A percentile compares a stretch with the other conserved stretches of the same genome.
Evolutionary conservation across 2,113 vertebrate species (phyloP).

Genomic region (Seriola rivoliana): DNA sequence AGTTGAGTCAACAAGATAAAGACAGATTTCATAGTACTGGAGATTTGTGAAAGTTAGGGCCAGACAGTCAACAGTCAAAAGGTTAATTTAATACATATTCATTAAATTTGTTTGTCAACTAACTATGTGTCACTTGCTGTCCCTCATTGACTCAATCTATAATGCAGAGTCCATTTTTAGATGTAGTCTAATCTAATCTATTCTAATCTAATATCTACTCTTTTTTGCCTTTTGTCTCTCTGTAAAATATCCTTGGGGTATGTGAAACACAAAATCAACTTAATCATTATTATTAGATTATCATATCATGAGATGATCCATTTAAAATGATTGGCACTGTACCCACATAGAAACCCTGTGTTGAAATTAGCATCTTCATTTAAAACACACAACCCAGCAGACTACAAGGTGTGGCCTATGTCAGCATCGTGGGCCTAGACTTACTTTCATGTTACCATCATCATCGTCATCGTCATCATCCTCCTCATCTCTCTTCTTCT

Average conservation of each 20-base stretch:
- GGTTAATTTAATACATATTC: not conserved
- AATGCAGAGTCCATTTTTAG: not conserved
- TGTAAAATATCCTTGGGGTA: too few relatives aligned
- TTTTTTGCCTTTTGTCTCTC: too few relatives aligned
- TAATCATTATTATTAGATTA: not conserved
- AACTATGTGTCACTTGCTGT: too few relatives aligned
- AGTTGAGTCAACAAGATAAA: too few relatives aligned
- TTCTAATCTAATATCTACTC: not conserved
- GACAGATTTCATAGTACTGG: too few relatives aligned
- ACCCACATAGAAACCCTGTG: too few relatives aligned
- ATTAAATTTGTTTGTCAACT: not conserved
- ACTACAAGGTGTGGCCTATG: not conserved
- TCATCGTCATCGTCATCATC: conserved; percentile 90
- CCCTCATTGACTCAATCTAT: not conserved
- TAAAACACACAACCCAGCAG: too few relatives aligned
- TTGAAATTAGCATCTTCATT: too few relatives aligned
- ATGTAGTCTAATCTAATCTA: not conserved
- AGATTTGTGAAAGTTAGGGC: not conserved
- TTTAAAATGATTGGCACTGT: not conserved
- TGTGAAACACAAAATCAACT: not conserved
- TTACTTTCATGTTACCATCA: conserved; percentile 90
- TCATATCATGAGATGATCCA: not conserved
- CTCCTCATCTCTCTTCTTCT: conserved; percentile 92
- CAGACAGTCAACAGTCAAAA: not conserved
- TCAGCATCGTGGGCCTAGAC: not conserved